Evolutionary conservation across 1,140 invertebrate genomes (phyloP).

Genomic region (Listronotus bonariensis): DNA sequence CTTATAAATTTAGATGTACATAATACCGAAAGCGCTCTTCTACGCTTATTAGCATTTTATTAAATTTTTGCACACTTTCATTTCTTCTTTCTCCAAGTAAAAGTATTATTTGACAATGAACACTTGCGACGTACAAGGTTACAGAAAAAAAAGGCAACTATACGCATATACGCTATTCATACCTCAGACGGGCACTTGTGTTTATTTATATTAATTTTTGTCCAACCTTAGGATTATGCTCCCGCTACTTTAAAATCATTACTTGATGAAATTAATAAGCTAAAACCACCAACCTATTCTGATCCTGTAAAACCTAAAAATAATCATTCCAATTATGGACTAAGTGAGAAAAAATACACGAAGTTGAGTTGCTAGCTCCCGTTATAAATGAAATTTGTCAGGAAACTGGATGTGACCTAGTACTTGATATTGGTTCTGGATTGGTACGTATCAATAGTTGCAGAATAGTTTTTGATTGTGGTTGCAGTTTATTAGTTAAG

Average conservation of each 20-base stretch:
- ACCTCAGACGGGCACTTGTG: no score
- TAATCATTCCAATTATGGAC: constrained; percentile 34
- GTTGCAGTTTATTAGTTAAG: no score
- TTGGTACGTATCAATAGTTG: constrained; percentile 59
- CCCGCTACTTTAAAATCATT: constrained; percentile 57
- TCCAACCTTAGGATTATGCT: constrained; percentile 53
- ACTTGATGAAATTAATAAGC: constrained; percentile 48
- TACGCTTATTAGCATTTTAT: no score
- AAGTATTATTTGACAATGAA: no score
- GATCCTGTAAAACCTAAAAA: constrained; percentile 23
- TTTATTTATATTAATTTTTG: constrained; percentile 8
- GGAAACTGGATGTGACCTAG: constrained; percentile 58
- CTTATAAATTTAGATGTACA: no score
- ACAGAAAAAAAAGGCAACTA: no score
- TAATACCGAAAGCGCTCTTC: no score
- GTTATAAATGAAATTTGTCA: constrained; percentile 63
- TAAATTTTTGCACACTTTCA: no score
- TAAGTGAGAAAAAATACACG: constrained; percentile 67
- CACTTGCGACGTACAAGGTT: no score
- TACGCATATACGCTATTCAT: no score
- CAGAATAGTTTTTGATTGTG: no score
- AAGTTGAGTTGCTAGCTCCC: constrained; percentile 66
- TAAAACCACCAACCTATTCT: constrained; percentile 41
- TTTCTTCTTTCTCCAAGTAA: no score
- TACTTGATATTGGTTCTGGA: constrained; percentile 83